A percentile compares a stretch with the other conserved stretches of the same genome.
These are phyloP conservation scores for Tyrannus savana DNA, from an alignment of 2,113 vertebrate genomes.

Conservation along the genomic window DNA sequence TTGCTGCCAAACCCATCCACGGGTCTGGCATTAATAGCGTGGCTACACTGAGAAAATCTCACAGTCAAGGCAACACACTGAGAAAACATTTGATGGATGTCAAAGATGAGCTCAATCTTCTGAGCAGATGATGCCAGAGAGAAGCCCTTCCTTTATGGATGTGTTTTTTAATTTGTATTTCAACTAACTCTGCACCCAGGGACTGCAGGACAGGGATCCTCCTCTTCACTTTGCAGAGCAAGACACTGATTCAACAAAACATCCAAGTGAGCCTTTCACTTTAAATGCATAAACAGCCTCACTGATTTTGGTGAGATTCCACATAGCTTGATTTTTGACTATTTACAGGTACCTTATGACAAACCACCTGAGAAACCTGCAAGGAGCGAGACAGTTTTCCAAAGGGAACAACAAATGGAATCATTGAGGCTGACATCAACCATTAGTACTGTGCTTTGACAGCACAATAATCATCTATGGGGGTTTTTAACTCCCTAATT, in stretches of 20 bases:
- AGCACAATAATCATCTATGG: fast-evolving
- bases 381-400: background rate
- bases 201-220: background rate
- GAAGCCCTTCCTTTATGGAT: background rate
- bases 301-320: background rate
- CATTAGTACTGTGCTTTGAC: background rate
- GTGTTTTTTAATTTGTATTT: fast-evolving
- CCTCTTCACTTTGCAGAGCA: fast-evolving
- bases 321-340: background rate
- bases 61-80: background rate
- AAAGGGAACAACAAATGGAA: background rate
- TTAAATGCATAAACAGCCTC: background rate
- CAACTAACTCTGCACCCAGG: fast-evolving
- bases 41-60: background rate
- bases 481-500: background rate
- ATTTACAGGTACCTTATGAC: background rate
- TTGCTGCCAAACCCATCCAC: background rate
- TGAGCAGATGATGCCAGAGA: background rate
- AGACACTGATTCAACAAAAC: background rate
- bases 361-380: background rate
- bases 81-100: background rate
- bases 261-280: fast-evolving
- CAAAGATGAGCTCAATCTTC: background rate
- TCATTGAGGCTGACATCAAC: fast-evolving
- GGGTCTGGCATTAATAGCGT: background rate